Conservation (phyloP, 2,797 vertebrate species). For the Denticeps clupeoides region DNA sequence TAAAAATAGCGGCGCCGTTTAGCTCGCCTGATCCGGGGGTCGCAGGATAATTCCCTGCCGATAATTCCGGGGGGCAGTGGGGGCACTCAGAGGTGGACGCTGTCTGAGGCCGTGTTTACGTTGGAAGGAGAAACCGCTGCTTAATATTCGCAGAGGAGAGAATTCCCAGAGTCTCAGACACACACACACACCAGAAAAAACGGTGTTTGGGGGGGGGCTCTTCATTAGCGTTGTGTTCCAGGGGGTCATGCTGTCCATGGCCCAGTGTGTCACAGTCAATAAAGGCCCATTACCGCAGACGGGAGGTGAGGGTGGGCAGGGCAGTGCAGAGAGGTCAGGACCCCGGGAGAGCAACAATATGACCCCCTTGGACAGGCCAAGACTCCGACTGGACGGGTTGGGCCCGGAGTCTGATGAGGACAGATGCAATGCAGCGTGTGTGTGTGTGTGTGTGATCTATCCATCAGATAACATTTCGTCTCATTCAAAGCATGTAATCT, state of each 20-base stretch:
- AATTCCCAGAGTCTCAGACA: not conserved
- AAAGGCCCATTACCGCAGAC: constrained; percentile 60
- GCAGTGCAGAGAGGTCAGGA: constrained; percentile 39
- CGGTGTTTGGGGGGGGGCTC: too few relatives aligned
- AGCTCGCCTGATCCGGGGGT: constrained; percentile 26
- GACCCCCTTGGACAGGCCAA: constrained; percentile 18
- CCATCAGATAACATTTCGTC: constrained; percentile 32
- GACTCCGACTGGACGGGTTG: too few relatives aligned
- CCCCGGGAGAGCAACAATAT: constrained; percentile 45
- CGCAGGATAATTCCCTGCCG: constrained; percentile 30
- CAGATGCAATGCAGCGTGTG: too few relatives aligned
- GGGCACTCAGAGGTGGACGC: constrained; percentile 11
- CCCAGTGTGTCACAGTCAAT: constrained; percentile 64
- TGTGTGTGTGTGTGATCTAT: too few relatives aligned
- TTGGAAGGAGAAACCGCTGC: constrained; percentile 33
- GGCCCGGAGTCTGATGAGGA: too few relatives aligned
- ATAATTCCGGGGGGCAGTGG: constrained; percentile 4
- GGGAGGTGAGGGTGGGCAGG: constrained; percentile 47
- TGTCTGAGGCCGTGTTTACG: constrained; percentile 28
- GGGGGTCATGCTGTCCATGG: constrained; percentile 56
- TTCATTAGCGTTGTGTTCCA: too few relatives aligned
- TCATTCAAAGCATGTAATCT: constrained; percentile 30
- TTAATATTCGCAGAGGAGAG: constrained; percentile 37
- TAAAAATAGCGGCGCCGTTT: constrained; percentile 28
- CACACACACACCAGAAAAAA: constrained; percentile 7